A percentile compares a stretch with the other conserved stretches of the same genome.
Conservation (phyloP, 1,140 invertebrate genomes). For the Diplogasteroides magnus region DNA sequence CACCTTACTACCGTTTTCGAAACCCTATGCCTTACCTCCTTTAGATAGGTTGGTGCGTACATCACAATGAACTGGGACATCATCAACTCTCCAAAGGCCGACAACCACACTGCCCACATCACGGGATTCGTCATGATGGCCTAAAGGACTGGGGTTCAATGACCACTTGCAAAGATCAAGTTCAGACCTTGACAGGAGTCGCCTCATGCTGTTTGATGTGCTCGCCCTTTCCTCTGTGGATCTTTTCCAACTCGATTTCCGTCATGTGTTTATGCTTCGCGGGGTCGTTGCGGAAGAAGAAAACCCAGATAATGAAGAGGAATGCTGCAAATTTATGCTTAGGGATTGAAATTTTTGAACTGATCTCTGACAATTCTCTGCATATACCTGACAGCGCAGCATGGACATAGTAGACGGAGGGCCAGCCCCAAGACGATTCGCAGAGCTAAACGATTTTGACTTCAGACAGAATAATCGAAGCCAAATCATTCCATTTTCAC, state of each 20-base stretch:
- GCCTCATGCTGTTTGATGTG: slow-evolving; percentile 22
- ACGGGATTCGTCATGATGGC: slow-evolving; percentile 33
- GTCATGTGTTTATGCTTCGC: slow-evolving; percentile 27
- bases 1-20: too few relatives aligned
- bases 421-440: slow-evolving; percentile 30
- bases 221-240: slow-evolving; percentile 29
- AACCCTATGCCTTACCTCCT: too few relatives aligned
- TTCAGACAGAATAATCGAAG: slow-evolving; percentile 24
- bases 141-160: not conserved
- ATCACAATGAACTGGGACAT: slow-evolving; percentile 35
- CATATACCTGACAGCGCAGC: slow-evolving; percentile 26
- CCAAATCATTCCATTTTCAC: not conserved
- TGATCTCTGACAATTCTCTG: slow-evolving; percentile 23
- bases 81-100: slow-evolving; percentile 33
- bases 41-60: slow-evolving; percentile 32
- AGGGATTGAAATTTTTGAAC: slow-evolving; percentile 17
- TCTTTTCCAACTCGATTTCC: slow-evolving; percentile 34
- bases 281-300: slow-evolving; percentile 28
- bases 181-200: slow-evolving; percentile 22
- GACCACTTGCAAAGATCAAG: too few relatives aligned
- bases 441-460: slow-evolving; percentile 32
- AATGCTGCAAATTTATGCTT: slow-evolving; percentile 6
- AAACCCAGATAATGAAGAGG: slow-evolving; percentile 26
- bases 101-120: slow-evolving; percentile 31
- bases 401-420: slow-evolving; percentile 34